These are phyloP conservation scores for Pantherophis vulpinus DNA, from an alignment of 2,797 vertebrate genomes.

Conservation along the genomic window DNA sequence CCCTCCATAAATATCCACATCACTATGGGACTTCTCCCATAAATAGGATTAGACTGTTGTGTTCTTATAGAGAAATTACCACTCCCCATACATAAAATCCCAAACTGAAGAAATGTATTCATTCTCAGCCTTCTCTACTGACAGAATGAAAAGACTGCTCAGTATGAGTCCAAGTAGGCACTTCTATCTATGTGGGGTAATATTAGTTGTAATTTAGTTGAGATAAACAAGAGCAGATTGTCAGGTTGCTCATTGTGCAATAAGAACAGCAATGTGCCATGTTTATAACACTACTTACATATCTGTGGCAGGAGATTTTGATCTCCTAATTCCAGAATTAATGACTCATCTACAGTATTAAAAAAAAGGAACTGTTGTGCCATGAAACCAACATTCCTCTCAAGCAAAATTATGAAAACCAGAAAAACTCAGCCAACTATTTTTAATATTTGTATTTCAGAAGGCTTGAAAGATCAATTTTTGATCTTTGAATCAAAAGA, in stretches of 20 bases:
- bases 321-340: too few relatives aligned
- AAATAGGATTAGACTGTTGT: neutral
- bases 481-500: too few relatives aligned
- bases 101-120: neutral
- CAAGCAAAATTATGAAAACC: too few relatives aligned
- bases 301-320: too few relatives aligned
- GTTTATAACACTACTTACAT: slow-evolving; percentile 29
- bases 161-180: neutral
- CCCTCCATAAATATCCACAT: neutral
- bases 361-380: too few relatives aligned
- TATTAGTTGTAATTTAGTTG: neutral
- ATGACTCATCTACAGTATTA: too few relatives aligned
- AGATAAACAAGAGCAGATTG: neutral
- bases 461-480: too few relatives aligned
- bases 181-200: neutral
- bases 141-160: neutral
- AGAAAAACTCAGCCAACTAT: too few relatives aligned
- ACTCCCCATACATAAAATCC: neutral
- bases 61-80: neutral
- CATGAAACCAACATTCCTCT: too few relatives aligned
- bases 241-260: neutral
- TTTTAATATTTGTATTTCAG: too few relatives aligned
- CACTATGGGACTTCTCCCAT: neutral
- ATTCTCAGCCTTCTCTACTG: neutral
- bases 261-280: neutral